Evolutionary conservation across 2,888 invertebrate genomes (phyloP), one percentile per base, ranked within the genome.

Genomic region (Bombylius major): DNA sequence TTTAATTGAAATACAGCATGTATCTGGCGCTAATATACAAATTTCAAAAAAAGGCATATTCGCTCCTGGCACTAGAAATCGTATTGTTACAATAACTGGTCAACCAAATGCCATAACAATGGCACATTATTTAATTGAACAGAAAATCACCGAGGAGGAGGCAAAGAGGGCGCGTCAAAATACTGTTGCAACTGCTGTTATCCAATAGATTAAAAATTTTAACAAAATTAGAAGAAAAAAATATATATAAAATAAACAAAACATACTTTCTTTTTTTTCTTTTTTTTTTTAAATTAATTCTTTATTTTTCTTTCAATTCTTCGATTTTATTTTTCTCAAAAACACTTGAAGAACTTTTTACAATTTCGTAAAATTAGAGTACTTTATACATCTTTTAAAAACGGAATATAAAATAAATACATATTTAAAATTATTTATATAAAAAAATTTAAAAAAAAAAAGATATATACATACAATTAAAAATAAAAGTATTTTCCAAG

Each of bases 21-120:
- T 88, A 78, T 94, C 93, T 72, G 94, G 95, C 76, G 94, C 96
- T 76, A 94, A 89, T 80, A 94, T 97, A 77, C 95, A 96, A 81
- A 96, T 97, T 79, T 94, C 94, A 66, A 96, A 96, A 83, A 96
- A 96, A 80, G 95, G 95, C 75, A 91, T 90, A 71, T 96, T 92
- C 81, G 91, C 93, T 69, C 95, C 96, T 64, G 95, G 95, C 77
- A 96, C 95, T 65, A 87, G 94, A 76, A 95, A 96, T 81, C 88
- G 96, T 72, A 91, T 95, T 77, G 96, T 96, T 65, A 93, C 95
- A 76, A 94, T 96, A 78, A 87, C 89, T 69, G 96, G 96, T 76
- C 83, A 85, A 70, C 83, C 86, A 70, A 84, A 83, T 76, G 87
- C 91, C 78, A 93, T 96, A 78, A 82, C 82, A 75, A 88, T 87